Evolutionary conservation across 1,140 invertebrate species (phyloP).

Genomic region (Araneus ventricosus): DNA sequence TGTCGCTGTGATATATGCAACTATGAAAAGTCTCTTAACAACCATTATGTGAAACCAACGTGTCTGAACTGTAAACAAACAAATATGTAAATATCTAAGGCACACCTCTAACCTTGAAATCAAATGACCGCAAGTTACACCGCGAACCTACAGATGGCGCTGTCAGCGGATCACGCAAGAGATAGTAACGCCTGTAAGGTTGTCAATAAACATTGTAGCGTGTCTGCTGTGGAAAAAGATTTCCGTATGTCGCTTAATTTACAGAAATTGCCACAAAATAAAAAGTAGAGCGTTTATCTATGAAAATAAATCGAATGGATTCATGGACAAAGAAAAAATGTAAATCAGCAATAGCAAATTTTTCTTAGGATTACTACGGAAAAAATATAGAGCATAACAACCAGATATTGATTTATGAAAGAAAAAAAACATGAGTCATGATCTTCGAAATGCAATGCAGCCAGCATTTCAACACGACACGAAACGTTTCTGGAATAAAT

Average conservation of each 20-base stretch:
- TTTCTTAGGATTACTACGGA: background rate
- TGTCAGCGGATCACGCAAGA: slow-evolving; percentile 29
- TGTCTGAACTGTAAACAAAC: slow-evolving; percentile 38
- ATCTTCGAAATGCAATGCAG: background rate
- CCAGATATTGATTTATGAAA: background rate
- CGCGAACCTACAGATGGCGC: slow-evolving; percentile 30
- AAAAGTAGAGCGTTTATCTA: background rate
- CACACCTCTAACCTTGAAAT: slow-evolving; percentile 57
- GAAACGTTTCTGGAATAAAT: background rate
- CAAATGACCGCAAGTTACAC: slow-evolving; percentile 60
- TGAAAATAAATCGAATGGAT: background rate
- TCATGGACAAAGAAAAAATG: background rate
- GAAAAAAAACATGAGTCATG: slow-evolving; percentile 23
- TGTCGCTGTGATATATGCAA: too few relatives aligned
- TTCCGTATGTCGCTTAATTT: background rate
- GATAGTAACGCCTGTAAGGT: background rate
- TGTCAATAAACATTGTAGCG: slow-evolving; percentile 59
- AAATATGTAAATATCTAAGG: slow-evolving; percentile 32
- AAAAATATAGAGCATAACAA: slow-evolving; percentile 18
- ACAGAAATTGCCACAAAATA: background rate
- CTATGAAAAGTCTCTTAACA: background rate
- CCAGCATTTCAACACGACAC: background rate
- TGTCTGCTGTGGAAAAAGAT: slow-evolving; percentile 11
- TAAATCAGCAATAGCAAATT: background rate
- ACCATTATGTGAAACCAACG: background rate